Conservation (phyloP, 2,113 vertebrate genomes). For the Seriola rivoliana region DNA sequence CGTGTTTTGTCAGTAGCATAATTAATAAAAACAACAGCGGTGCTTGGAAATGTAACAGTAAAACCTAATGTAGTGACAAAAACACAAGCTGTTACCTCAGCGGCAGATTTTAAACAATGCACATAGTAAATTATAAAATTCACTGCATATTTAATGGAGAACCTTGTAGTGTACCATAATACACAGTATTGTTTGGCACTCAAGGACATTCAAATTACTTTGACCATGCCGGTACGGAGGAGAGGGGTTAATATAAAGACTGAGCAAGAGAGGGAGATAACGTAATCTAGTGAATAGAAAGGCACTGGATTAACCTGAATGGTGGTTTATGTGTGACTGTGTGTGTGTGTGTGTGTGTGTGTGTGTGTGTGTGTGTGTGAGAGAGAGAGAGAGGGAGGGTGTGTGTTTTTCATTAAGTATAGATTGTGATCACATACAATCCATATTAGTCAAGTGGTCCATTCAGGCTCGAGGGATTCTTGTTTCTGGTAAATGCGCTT, state of each 20-base stretch:
- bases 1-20: neutral
- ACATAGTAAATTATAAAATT: neutral
- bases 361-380: neutral
- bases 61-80: conserved; percentile 28
- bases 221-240: neutral
- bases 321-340: neutral
- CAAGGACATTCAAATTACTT: neutral
- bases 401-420: neutral
- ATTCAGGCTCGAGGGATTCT: neutral
- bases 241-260: neutral
- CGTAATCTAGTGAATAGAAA: neutral
- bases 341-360: conserved; percentile 13
- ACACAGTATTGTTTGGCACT: no score
- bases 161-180: neutral
- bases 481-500: neutral
- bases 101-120: neutral
- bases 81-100: conserved; percentile 23
- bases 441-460: neutral
- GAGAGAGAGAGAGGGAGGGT: no score
- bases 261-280: neutral
- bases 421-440: conserved; percentile 4
- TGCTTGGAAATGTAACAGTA: conserved; percentile 10
- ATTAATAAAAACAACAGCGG: conserved; percentile 18
- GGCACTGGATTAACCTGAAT: conserved; percentile 8
- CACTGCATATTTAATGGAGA: neutral